Conservation (phyloP, 1,140 invertebrate genomes). For the Rhyacophila brunnea region DNA sequence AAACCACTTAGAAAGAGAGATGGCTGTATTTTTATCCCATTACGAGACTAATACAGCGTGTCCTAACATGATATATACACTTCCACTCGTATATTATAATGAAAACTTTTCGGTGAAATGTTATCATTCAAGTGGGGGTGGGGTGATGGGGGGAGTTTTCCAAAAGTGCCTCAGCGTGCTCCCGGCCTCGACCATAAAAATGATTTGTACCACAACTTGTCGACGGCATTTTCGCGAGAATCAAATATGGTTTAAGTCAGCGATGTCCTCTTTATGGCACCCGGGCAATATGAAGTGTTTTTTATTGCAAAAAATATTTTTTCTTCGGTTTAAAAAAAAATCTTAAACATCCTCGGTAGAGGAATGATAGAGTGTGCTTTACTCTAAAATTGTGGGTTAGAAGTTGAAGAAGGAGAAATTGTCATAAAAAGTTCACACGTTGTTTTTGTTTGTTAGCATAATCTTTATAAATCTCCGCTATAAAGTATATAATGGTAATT, state of each 20-base stretch:
- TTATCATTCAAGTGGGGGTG: conserved; percentile 1
- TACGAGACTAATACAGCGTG: conserved; percentile 7
- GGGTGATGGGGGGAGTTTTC: background rate
- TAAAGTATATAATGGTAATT: no score
- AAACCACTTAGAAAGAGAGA: background rate
- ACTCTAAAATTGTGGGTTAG: no score
- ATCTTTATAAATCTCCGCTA: no score
- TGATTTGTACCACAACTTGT: conserved; percentile 22
- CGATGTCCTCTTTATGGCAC: background rate
- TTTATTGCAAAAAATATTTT: no score
- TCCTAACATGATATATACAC: conserved; percentile 5
- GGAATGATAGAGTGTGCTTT: no score
- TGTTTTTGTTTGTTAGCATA: no score
- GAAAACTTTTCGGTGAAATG: conserved; percentile 10
- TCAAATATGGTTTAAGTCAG: conserved; percentile 4
- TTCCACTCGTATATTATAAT: conserved; percentile 14
- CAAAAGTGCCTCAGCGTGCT: no score
- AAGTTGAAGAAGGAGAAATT: no score
- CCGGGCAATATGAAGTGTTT: no score
- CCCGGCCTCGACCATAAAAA: conserved; percentile 11
- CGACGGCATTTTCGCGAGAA: background rate
- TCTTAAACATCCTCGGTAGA: no score
- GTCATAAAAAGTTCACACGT: no score
- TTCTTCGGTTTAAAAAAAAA: no score
- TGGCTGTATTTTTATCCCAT: conserved; percentile 13